Percentiles rank a stretch among this genome's conserved stretches.
These are phyloP conservation scores for Parambassis ranga DNA, from an alignment of 2,797 vertebrate species.

Conservation along the genomic window DNA sequence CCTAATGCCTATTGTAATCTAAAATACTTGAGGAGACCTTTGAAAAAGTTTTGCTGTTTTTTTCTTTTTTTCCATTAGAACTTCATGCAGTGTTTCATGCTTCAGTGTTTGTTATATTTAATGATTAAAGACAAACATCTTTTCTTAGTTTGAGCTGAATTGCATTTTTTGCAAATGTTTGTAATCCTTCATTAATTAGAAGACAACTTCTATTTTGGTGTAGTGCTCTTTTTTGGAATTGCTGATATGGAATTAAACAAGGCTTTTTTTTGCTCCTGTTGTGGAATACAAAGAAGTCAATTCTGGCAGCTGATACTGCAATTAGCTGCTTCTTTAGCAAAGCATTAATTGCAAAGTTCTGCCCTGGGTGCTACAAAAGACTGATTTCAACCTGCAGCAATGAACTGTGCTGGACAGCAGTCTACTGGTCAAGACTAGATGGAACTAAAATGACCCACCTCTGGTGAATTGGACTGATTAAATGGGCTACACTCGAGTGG, in stretches of 20 bases:
- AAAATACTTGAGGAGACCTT: too few relatives aligned
- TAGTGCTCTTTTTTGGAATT: neutral
- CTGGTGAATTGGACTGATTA: constrained; percentile 24
- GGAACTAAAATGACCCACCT: constrained; percentile 22
- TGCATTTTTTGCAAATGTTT: constrained; percentile 9
- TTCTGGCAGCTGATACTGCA: neutral
- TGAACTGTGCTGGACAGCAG: neutral
- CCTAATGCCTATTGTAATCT: too few relatives aligned
- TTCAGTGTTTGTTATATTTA: neutral
- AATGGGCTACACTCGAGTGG: constrained; percentile 4
- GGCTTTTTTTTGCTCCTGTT: neutral
- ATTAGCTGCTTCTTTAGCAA: neutral
- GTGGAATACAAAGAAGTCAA: neutral
- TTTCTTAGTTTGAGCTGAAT: constrained; percentile 17
- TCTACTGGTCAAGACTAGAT: constrained; percentile 5
- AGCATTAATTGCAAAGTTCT: neutral
- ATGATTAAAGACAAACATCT: neutral
- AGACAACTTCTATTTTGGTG: constrained; percentile 18
- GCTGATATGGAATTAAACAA: too few relatives aligned
- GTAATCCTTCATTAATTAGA: constrained; percentile 17
- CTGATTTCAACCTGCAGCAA: neutral
- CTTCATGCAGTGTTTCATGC: neutral
- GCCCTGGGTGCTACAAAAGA: neutral
- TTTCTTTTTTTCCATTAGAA: neutral
- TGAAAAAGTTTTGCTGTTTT: too few relatives aligned